Evolutionary conservation across 2,888 invertebrate genomes (phyloP).

Genomic region (Eupithecia inturbata): DNA sequence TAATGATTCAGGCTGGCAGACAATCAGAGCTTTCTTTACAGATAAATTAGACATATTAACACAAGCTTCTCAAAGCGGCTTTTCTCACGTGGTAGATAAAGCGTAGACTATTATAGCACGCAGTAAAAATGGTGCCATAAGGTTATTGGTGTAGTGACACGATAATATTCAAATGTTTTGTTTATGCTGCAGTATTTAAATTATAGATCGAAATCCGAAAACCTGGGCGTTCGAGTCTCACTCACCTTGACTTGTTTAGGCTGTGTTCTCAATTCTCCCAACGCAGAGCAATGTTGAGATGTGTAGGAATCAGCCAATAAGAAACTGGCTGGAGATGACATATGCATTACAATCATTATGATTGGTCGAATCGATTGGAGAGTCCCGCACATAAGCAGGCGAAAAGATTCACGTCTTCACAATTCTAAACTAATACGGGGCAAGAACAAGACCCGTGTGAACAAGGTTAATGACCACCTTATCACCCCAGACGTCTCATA

Average conservation of each 20-base stretch:
- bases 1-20: no score
- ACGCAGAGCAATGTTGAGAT: background rate
- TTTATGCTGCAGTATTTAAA: no score
- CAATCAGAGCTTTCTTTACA: no score
- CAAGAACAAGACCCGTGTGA: background rate
- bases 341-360: background rate
- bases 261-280: background rate
- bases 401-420: background rate
- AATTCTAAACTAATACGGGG: background rate
- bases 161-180: no score
- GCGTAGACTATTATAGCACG: no score
- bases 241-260: background rate
- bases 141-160: no score
- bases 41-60: no score
- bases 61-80: no score
- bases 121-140: no score
- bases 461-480: slow-evolving; percentile 12
- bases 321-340: background rate
- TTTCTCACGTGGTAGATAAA: no score
- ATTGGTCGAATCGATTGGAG: background rate
- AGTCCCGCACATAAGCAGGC: background rate
- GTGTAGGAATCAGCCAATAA: background rate
- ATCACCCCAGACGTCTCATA: background rate
- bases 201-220: background rate
- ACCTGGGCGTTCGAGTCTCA: background rate